Evolutionary conservation across 2,888 invertebrate species (phyloP), one percentile per base, ranked within the genome.

Genomic region (Spicauda simplicius): DNA sequence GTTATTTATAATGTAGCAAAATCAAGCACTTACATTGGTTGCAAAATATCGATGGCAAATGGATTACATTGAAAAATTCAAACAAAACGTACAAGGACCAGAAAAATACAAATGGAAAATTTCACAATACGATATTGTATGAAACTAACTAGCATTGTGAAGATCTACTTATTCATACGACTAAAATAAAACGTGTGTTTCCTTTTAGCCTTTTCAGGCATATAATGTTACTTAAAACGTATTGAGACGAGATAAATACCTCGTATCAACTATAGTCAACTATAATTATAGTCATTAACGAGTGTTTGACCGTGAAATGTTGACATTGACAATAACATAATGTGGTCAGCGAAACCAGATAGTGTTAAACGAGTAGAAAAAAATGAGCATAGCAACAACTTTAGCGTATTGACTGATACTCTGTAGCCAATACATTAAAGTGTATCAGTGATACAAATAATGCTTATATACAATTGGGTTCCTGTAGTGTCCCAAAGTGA

Each of bases 321-420:
- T 80, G 83, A 80, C 83, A 83, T 84, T 84, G 83, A 76, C 82
- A 81, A 77, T 80, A 79, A 80, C 78, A 75, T 74, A 73, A 54
- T 50, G 60, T 60, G 59, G 59, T 54, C 65, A 73, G 71, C 75
- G 69, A 72, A 69, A 68, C 69, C 61, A 71, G 71, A 70, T 72
- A 70, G 63, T 58, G 64, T 50, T 64, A 69, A 63, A 71, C 68
- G n/a, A 54, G 37, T n/a, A n/a, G n/a, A n/a, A n/a, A 52, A 65
- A 53, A 30, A 65, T 18, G 0, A 8, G 45, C 54, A 54, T 53
- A 57, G 37, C 57, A 63, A 55, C 55, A 6, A 45, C 41, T 41
- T 10, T 8, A 33, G 33, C 8, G 10, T 25, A 25, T 25, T 25
- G 5, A 5, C 25, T 25, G 25, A 5, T 25, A 25, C n/a, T n/a